These are phyloP conservation scores for Drosophila gaucha DNA, from an alignment of 2,888 invertebrate species.

Conservation along the genomic window DNA sequence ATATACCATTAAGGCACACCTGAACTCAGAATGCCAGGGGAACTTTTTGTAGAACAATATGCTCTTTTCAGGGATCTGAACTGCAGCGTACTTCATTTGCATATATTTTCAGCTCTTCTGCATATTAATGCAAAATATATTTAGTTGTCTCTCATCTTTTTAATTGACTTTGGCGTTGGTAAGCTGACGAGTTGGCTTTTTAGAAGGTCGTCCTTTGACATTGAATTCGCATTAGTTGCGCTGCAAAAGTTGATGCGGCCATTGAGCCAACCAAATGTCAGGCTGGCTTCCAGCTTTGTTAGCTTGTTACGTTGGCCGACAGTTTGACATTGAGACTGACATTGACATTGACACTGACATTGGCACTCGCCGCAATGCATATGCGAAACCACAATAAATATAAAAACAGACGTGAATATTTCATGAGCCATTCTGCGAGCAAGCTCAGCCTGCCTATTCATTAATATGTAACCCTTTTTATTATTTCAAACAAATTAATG, in stretches of 20 bases:
- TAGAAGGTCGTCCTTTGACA: slow-evolving; percentile 56
- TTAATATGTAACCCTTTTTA: slow-evolving; percentile 4
- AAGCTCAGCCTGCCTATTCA: slow-evolving; percentile 16
- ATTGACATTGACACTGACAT: slow-evolving; percentile 64
- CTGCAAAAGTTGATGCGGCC: slow-evolving; percentile 68
- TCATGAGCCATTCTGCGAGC: slow-evolving; percentile 11
- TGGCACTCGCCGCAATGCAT: slow-evolving; percentile 24
- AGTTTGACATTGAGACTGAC: slow-evolving; percentile 62
- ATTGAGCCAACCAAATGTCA: slow-evolving; percentile 51
- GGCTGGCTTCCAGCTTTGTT: slow-evolving; percentile 35
- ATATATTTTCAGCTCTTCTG: slow-evolving; percentile 40
- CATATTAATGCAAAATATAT: slow-evolving; percentile 67
- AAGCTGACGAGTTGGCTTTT: slow-evolving; percentile 30
- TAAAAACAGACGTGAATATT: slow-evolving; percentile 15
- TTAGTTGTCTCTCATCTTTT: slow-evolving; percentile 60
- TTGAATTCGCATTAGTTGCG: slow-evolving; percentile 75
- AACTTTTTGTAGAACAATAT: not conserved
- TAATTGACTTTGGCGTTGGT: slow-evolving; percentile 64
- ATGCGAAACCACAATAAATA: slow-evolving; percentile 25
- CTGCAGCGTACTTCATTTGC: slow-evolving; percentile 39
- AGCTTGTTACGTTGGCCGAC: slow-evolving; percentile 58
- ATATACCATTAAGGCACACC: not conserved
- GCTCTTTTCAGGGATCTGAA: not conserved
- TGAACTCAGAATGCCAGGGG: not conserved
- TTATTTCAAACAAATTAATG: slow-evolving; percentile 27